Conservation (phyloP, 2,113 vertebrate genomes). For the Cygnus atratus region DNA sequence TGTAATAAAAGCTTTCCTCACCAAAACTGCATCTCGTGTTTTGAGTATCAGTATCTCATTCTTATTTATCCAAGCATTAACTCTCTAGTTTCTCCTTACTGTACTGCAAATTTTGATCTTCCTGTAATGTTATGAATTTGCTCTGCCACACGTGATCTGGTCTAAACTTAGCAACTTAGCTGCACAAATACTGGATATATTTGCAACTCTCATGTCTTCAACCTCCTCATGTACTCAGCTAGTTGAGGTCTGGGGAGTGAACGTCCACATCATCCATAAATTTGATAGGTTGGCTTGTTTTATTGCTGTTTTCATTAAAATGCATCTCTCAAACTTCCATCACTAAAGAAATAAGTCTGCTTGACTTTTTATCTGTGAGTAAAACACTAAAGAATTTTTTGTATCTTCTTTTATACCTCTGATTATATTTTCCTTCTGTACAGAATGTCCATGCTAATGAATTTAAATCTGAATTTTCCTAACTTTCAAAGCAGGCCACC, state of each 20-base stretch:
- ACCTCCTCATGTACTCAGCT: neutral
- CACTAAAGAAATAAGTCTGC: neutral
- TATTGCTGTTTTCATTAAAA: neutral
- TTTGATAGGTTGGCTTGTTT: neutral
- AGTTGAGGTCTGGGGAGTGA: neutral
- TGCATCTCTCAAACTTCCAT: neutral
- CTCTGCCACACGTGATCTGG: neutral
- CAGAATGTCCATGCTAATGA: neutral
- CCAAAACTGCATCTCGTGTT: neutral
- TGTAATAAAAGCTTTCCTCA: neutral
- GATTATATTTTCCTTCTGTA: neutral
- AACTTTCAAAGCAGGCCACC: neutral
- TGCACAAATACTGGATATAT: neutral
- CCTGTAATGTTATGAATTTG: accelerated
- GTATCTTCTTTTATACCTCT: neutral
- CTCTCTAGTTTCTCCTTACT: neutral
- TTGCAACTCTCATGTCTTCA: accelerated
- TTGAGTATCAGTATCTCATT: neutral
- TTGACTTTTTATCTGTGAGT: neutral
- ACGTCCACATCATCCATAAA: neutral
- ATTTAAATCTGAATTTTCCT: neutral
- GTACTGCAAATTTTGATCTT: neutral
- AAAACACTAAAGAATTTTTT: neutral
- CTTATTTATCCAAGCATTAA: neutral
- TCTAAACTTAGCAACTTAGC: neutral